Evolutionary conservation across 2,113 vertebrate genomes (phyloP).

Genomic region (Phyllopteryx taeniolatus): DNA sequence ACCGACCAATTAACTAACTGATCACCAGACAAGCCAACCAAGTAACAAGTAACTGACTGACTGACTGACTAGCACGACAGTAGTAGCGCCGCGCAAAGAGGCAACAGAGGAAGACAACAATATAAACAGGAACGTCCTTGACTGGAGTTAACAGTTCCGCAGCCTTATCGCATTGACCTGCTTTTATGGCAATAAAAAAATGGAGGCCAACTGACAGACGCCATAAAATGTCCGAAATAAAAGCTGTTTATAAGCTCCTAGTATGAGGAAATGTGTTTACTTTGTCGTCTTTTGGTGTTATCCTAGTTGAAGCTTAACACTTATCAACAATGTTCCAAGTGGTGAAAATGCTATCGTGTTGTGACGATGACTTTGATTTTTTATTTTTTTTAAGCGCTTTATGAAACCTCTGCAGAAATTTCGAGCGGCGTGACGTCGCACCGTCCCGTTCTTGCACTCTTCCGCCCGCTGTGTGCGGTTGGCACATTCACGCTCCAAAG

Average conservation of each 20-base stretch:
- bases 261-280: neutral
- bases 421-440: too few species aligned
- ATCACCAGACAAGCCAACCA: too few species aligned
- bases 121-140: neutral
- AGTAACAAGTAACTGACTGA: too few species aligned
- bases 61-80: too few species aligned
- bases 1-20: too few species aligned
- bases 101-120: neutral
- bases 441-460: neutral
- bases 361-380: neutral
- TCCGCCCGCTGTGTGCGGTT: too few species aligned
- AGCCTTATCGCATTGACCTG: neutral
- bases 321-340: neutral
- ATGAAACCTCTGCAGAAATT: too few species aligned
- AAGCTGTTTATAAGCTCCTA: neutral
- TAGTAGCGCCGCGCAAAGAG: too few species aligned
- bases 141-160: neutral
- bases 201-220: neutral
- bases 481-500: neutral
- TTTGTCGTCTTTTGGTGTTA: neutral
- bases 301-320: neutral
- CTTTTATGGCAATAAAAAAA: slow-evolving; percentile 4
- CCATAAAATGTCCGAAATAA: neutral
- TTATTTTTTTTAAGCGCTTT: neutral
- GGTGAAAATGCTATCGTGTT: neutral